Evolutionary conservation across 1,140 invertebrate species (phyloP).

Genomic region (Colletes latitarsis): DNA sequence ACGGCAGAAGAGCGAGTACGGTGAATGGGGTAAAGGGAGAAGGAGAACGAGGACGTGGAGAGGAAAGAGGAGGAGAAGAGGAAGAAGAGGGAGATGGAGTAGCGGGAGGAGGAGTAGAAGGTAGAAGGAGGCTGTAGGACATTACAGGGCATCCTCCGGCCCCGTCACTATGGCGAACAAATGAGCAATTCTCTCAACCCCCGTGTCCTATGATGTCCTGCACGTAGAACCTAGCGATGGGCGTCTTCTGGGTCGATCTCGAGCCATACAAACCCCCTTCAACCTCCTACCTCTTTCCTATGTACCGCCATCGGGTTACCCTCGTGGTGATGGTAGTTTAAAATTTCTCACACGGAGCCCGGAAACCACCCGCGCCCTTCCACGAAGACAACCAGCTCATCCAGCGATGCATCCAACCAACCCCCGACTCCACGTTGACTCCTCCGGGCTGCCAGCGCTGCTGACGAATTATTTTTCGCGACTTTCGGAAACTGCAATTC

Average conservation of each 20-base stretch:
- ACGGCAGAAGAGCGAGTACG: conserved; percentile 52
- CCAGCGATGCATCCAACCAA: conserved; percentile 40
- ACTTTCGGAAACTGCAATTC: conserved; percentile 11
- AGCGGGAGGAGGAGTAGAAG: conserved; percentile 44
- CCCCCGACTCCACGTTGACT: conserved; percentile 42
- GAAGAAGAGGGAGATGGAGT: conserved; percentile 32
- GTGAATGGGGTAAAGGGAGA: conserved; percentile 53
- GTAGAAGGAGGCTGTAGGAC: conserved; percentile 73
- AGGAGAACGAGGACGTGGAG: conserved; percentile 28
- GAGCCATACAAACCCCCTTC: conserved; percentile 61
- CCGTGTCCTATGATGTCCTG: conserved; percentile 75
- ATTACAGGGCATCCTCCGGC: conserved; percentile 76
- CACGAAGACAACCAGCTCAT: conserved; percentile 59
- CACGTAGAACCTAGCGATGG: conserved; percentile 72
- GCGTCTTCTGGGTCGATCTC: conserved; percentile 69
- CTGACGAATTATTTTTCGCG: conserved; percentile 65
- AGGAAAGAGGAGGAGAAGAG: conserved; percentile 35
- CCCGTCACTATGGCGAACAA: conserved; percentile 76
- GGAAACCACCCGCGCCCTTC: conserved; percentile 60
- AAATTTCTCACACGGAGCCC: conserved; percentile 73
- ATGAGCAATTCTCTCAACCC: conserved; percentile 78
- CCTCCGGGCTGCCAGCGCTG: conserved; percentile 21
- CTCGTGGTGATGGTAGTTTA: conserved; percentile 74
- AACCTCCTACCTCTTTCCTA: conserved; percentile 58
- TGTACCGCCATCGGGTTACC: conserved; percentile 59